These are phyloP conservation scores for Hemichromis elongatus DNA, from an alignment of 2,113 vertebrate species.

Conservation along the genomic window DNA sequence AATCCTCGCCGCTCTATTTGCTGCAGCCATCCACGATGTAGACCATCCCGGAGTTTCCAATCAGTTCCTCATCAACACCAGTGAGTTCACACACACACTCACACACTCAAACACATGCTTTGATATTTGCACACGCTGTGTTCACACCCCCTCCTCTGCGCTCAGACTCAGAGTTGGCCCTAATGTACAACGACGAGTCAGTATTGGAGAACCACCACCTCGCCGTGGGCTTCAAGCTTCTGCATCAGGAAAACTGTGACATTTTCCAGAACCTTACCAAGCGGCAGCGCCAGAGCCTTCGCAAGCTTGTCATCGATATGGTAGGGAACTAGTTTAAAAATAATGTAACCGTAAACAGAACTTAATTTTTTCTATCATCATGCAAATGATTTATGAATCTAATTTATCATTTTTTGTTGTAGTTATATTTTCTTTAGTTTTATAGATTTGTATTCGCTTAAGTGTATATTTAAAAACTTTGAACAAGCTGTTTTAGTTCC, in stretches of 20 bases:
- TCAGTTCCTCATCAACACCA: constrained; percentile 93
- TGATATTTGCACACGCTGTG: not conserved
- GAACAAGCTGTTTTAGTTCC: not conserved
- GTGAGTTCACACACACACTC: constrained; percentile 64
- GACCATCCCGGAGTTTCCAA: constrained; percentile 90
- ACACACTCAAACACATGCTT: not conserved
- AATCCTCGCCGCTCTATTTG: constrained; percentile 85
- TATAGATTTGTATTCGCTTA: not conserved
- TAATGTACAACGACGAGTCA: constrained; percentile 87
- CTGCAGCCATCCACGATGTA: constrained; percentile 87
- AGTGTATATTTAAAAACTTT: not conserved
- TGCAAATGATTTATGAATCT: not conserved
- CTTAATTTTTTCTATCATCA: not conserved
- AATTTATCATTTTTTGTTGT: not conserved
- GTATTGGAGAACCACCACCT: constrained; percentile 91
- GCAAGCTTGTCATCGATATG: constrained; percentile 88
- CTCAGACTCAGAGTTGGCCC: constrained; percentile 84
- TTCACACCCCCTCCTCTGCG: not conserved
- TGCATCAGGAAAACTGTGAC: constrained; percentile 87
- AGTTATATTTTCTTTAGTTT: not conserved
- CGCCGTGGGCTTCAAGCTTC: constrained; percentile 87
- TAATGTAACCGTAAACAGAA: not conserved
- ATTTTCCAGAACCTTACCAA: constrained; percentile 88
- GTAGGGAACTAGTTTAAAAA: constrained; percentile 51
- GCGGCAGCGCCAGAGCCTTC: constrained; percentile 81